Base-by-base conservation (phyloP, 37 sponge, comb jelly and placozoan species). In the Eunapius fragilis region DNA sequence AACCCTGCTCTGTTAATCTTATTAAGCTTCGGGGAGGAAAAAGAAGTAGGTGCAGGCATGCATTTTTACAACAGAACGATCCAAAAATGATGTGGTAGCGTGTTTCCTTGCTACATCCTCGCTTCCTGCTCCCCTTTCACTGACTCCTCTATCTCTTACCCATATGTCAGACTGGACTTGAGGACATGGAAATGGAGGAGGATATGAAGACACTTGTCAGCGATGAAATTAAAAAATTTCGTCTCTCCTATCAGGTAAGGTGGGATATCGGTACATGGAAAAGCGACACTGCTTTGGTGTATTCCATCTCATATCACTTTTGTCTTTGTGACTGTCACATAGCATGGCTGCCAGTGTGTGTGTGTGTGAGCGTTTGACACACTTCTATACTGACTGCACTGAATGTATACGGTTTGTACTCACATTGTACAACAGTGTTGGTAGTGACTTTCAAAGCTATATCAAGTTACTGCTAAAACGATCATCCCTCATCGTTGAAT, bases 221-320 rank as follows among this genome's bases (percentile, higher is more conserved):
- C 30, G 92, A 94, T 49, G 98, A 98, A 80, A 98, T 98, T 71
- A 92, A 90, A 58, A 89, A 81, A 19, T 95, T 95, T 76, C 79
- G 96, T 25, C 70, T 85, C 34, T 87, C 92, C 19, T 91, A 90
- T 35, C 75, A 94, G 89, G 95, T 94, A 41, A 24, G 91, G 68
- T 32, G 19, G 81, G 27, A 49, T 31, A 26, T 67, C 14, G 58
- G 58, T 58, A 58, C 58, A n/a, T n/a, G n/a, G n/a, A n/a, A n/a
- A n/a, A n/a, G n/a, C n/a, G n/a, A n/a, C n/a, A n/a, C n/a, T n/a
- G 58, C 58, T 19, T 19, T 12, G 33, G 4, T 17, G 41, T 71
- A 25, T 38, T 48, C 17, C 37, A 76, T 36, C 30, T 35, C 25
- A n/a, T 2, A 38, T 26, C 0, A 37, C 0, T 35, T 25, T 3